phyloP scores from a whole-genome alignment of 2,888 invertebrate species.

The Reticulitermes lucifugus region DNA sequence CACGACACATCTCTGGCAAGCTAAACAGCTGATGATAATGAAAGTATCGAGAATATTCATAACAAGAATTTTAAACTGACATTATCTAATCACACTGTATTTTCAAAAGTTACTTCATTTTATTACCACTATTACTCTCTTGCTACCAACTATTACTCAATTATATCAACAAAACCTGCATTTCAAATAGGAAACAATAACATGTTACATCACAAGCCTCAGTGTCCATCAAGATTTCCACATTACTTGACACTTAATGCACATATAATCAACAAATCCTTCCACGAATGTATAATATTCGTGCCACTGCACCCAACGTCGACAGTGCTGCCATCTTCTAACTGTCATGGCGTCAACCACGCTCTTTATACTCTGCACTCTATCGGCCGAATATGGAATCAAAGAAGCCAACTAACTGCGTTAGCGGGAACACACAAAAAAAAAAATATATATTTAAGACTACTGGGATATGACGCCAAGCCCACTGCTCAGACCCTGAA shows the following conservation, averaged over 20 bases:
- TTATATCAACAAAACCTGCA: not conserved
- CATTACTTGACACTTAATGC: slow-evolving; percentile 35
- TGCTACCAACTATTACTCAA: not conserved
- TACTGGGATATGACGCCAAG: too few relatives aligned
- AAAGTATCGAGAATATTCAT: not conserved
- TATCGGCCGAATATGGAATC: too few relatives aligned
- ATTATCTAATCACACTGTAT: not conserved
- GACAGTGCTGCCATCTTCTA: slow-evolving; percentile 36
- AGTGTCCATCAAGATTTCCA: slow-evolving; percentile 34
- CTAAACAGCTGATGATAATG: too few relatives aligned
- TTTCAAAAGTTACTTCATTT: not conserved
- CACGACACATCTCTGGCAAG: too few relatives aligned
- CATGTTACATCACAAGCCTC: not conserved
- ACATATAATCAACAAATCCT: slow-evolving; percentile 32
- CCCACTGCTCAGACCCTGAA: too few relatives aligned
- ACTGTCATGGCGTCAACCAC: not conserved
- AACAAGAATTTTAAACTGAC: not conserved
- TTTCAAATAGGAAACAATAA: not conserved
- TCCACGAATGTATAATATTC: slow-evolving; percentile 6
- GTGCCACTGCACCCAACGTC: slow-evolving; percentile 25
- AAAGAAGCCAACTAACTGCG: too few relatives aligned
- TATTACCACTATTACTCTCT: slow-evolving; percentile 12
- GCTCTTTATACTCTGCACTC: too few relatives aligned
- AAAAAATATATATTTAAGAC: too few relatives aligned
- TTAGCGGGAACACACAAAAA: too few relatives aligned